Evolutionary conservation across 2,888 invertebrate species (phyloP).

Genomic region (Eudemis profundana): DNA sequence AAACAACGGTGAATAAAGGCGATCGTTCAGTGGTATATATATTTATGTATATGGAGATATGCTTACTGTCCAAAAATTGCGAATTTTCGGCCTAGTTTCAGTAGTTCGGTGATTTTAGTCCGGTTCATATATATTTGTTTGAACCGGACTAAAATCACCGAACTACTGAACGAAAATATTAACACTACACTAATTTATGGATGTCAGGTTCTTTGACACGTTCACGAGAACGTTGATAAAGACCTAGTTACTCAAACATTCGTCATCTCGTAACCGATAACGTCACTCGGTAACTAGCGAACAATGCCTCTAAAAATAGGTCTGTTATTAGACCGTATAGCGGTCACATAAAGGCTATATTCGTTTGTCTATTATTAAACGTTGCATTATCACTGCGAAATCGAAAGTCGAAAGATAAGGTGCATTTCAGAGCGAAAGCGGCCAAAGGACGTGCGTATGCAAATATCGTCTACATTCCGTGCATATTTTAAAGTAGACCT

Average conservation of each 20-base stretch:
- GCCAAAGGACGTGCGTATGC: conserved; percentile 31
- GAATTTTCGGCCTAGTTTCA: no score
- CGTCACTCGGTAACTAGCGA: conserved; percentile 14
- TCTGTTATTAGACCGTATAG: neutral
- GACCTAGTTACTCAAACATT: conserved; percentile 16
- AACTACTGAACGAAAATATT: no score
- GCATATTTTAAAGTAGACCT: neutral
- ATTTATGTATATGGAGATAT: no score
- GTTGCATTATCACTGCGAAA: conserved; percentile 26
- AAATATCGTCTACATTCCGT: conserved; percentile 7
- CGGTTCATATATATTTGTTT: no score
- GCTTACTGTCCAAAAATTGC: no score
- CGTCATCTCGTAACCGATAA: conserved; percentile 26
- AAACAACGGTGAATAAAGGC: no score
- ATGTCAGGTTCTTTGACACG: neutral
- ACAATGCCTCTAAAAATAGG: conserved; percentile 5
- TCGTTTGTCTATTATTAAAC: neutral
- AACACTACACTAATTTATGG: neutral
- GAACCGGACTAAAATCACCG: no score
- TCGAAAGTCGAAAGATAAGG: conserved; percentile 35
- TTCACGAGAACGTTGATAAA: conserved; percentile 16
- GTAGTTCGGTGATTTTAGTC: no score
- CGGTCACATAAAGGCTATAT: neutral
- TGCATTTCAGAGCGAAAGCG: conserved; percentile 33
- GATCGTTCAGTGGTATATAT: no score